A percentile compares a stretch with the other conserved stretches of the same genome.
Evolutionary conservation across 2,113 vertebrate species (phyloP).

Genomic region (Pterocles gutturalis): DNA sequence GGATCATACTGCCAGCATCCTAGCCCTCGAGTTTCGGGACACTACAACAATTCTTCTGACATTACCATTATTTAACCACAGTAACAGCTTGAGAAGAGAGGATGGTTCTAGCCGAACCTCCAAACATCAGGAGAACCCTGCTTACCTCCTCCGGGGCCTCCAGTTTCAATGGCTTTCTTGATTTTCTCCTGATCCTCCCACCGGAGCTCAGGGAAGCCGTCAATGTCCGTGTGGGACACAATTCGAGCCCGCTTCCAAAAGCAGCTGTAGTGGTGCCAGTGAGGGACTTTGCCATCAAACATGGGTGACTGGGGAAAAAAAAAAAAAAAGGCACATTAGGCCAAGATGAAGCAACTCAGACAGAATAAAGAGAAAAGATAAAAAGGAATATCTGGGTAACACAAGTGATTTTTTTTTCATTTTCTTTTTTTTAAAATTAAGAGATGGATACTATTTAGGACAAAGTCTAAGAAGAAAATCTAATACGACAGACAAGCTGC

Average conservation of each 20-base stretch:
- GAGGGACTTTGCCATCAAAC: conserved; percentile 97
- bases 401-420: not conserved
- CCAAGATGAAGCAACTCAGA: not conserved
- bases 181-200: conserved; percentile 98
- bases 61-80: not conserved
- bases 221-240: conserved; percentile 84
- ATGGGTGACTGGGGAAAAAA: conserved; percentile 87
- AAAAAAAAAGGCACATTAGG: not conserved
- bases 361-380: not conserved
- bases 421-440: not conserved
- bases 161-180: conserved; percentile 91
- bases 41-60: not conserved
- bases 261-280: conserved; percentile 98
- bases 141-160: conserved; percentile 79
- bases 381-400: not conserved
- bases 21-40: fast-evolving
- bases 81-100: not conserved
- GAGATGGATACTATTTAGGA: not conserved
- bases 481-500: not conserved
- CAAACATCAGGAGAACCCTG: not conserved
- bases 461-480: conserved; percentile 4
- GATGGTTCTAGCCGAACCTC: not conserved
- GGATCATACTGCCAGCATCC: not conserved
- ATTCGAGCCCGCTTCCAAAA: conserved; percentile 92
- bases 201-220: conserved; percentile 89